phyloP scores from a whole-genome alignment of 2,113 vertebrate genomes.

The Edolisoma coerulescens region DNA sequence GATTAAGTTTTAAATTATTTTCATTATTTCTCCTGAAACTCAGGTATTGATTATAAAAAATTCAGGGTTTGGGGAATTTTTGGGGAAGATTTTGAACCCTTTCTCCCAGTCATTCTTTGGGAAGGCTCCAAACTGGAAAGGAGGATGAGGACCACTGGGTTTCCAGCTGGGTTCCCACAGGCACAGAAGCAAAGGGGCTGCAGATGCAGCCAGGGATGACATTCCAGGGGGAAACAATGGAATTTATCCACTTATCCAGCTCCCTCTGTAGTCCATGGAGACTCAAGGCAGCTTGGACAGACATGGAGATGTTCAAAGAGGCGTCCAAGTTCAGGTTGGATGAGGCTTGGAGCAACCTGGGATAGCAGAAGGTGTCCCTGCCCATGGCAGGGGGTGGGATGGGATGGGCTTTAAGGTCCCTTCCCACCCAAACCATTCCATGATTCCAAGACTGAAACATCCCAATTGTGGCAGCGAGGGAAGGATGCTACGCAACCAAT shows the following conservation, averaged over 20 bases:
- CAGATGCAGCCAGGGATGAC: not conserved
- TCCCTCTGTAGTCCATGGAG: not conserved
- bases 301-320: not conserved
- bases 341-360: accelerated
- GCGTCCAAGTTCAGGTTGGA: not conserved
- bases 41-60: not conserved
- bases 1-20: not conserved
- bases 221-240: not conserved
- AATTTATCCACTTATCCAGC: not conserved
- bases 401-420: not conserved
- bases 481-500: no score
- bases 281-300: not conserved
- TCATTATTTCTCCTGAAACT: not conserved
- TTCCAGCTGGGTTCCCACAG: not conserved
- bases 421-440: not conserved
- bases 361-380: not conserved
- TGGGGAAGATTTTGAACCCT: not conserved
- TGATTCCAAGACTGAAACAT: not conserved
- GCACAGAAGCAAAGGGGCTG: no score
- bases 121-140: not conserved
- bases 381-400: not conserved
- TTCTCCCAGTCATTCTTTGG: not conserved
- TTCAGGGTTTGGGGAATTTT: not conserved
- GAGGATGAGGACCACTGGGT: not conserved
- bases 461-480: no score